phyloP scores from a whole-genome alignment of 2,113 vertebrate genomes.

The Hyperopisus bebe region DNA sequence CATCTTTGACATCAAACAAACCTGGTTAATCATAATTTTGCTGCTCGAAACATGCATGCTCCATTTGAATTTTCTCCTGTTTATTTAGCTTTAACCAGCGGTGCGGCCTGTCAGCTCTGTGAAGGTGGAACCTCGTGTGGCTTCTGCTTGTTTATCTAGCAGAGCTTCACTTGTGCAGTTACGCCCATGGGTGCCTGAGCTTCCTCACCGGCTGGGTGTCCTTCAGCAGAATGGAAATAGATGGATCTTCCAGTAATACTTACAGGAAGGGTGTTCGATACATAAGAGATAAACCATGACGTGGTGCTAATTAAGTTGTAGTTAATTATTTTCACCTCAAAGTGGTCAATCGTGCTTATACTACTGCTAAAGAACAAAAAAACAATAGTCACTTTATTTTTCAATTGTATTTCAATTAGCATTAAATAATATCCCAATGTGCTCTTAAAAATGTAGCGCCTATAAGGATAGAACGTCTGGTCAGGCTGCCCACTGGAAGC shows the following conservation, averaged over 20 bases:
- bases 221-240: not conserved
- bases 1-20: not conserved
- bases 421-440: too few species aligned
- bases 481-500: too few species aligned
- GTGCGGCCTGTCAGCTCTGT: conserved; percentile 9
- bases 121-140: conserved; percentile 24
- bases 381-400: too few species aligned
- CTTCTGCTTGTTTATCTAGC: conserved; percentile 28
- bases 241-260: not conserved
- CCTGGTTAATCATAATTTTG: not conserved
- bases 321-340: not conserved
- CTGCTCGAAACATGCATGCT: conserved; percentile 26
- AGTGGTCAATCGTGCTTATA: not conserved
- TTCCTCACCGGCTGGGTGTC: not conserved
- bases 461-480: too few species aligned
- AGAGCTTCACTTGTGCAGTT: conserved; percentile 7
- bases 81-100: conserved; percentile 33
- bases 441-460: too few species aligned
- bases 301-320: not conserved
- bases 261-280: not conserved
- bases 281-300: not conserved
- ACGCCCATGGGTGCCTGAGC: not conserved
- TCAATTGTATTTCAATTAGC: too few species aligned
- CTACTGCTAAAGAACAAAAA: not conserved
- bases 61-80: conserved; percentile 28